Percentiles rank a stretch among this genome's conserved stretches.
Conservation (phyloP, 2,797 vertebrate genomes). For the Vipera latastei region DNA sequence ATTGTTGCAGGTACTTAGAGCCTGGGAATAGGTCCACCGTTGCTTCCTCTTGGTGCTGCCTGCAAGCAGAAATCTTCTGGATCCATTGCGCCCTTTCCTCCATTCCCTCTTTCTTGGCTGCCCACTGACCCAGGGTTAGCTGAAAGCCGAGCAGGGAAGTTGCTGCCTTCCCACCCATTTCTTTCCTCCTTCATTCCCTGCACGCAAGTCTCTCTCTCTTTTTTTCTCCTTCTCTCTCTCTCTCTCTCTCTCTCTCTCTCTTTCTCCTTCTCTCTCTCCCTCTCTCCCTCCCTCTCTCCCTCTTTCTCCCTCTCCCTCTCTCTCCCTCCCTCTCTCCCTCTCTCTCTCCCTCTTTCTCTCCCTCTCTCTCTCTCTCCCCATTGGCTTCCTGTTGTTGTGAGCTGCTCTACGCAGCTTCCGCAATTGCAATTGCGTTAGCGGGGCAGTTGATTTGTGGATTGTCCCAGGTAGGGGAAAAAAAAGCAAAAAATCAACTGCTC, state of each 20-base stretch:
- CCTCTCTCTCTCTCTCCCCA: not conserved
- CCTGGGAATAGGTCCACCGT: not conserved
- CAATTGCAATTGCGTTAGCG: not conserved
- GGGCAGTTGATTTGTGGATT: not conserved
- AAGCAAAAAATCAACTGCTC: no score
- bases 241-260: not conserved
- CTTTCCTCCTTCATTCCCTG: not conserved
- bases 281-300: no score
- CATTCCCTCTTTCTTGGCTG: not conserved
- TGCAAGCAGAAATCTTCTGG: not conserved
- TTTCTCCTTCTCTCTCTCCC: not conserved
- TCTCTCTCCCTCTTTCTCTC: no score
- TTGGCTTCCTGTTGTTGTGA: slow-evolving; percentile 11
- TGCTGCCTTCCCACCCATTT: not conserved
- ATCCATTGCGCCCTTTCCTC: not conserved
- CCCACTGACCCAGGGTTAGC: not conserved
- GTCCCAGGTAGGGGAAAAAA: not conserved
- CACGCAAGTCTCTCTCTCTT: not conserved
- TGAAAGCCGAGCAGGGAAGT: not conserved
- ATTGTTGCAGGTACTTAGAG: not conserved
- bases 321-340: not conserved
- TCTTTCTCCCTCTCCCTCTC: not conserved
- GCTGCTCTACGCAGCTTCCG: not conserved
- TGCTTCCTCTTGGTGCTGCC: not conserved
- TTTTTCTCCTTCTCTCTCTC: not conserved